phyloP scores from a whole-genome alignment of 1,140 invertebrate species.

The Bombus difficillimus region DNA sequence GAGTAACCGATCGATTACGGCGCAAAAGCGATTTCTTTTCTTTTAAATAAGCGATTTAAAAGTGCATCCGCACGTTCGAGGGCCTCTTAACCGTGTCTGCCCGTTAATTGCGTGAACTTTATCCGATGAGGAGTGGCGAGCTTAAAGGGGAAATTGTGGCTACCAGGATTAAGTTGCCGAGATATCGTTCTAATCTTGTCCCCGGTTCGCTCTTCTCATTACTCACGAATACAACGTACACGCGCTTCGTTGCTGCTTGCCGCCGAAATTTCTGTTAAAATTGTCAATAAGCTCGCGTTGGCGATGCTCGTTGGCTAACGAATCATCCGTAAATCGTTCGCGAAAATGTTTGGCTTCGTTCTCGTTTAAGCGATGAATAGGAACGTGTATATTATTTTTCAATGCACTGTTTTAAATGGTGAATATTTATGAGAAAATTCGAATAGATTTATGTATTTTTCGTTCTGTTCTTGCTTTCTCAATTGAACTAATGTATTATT shows the following conservation, averaged over 20 bases:
- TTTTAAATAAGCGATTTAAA: slow-evolving; percentile 23
- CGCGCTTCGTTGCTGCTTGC: not conserved
- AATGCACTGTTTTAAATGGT: not conserved
- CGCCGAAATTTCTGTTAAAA: slow-evolving; percentile 41
- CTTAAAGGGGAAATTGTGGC: slow-evolving; percentile 65
- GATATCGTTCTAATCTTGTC: slow-evolving; percentile 66
- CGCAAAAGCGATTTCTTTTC: not conserved
- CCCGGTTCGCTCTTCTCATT: slow-evolving; percentile 50
- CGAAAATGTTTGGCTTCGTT: not conserved
- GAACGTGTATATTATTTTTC: not conserved
- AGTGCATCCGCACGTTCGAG: slow-evolving; percentile 35
- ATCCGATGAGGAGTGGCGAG: slow-evolving; percentile 51
- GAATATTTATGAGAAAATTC: not conserved
- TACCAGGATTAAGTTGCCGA: slow-evolving; percentile 57
- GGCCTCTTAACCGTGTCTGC: slow-evolving; percentile 18
- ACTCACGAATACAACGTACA: slow-evolving; percentile 49
- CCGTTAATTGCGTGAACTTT: slow-evolving; percentile 63
- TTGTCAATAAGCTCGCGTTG: slow-evolving; percentile 14
- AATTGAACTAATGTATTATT: too few relatives aligned
- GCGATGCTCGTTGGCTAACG: not conserved
- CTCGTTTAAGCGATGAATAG: not conserved
- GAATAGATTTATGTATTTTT: too few relatives aligned
- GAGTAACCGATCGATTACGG: not conserved
- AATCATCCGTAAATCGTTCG: not conserved
- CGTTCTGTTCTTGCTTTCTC: too few relatives aligned